phyloP scores from a whole-genome alignment of 2,113 vertebrate species.

The Anser brachyrhynchus region DNA sequence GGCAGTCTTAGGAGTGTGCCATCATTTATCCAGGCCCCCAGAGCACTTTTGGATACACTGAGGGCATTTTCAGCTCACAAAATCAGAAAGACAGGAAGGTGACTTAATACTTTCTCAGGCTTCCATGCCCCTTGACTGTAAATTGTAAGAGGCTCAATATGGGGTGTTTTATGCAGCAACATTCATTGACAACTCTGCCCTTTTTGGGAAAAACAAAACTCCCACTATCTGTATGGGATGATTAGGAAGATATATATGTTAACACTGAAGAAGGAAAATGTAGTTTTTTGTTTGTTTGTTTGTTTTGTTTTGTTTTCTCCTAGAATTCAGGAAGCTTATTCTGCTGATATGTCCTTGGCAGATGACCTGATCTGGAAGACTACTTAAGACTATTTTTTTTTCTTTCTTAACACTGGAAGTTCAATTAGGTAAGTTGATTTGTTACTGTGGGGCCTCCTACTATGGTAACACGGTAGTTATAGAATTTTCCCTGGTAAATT shows the following conservation, averaged over 20 bases:
- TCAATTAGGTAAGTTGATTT: not conserved
- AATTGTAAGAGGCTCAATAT: not conserved
- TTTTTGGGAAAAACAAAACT: constrained; percentile 5
- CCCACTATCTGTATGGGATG: not conserved
- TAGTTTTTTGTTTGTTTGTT: not conserved
- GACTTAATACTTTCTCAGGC: not conserved
- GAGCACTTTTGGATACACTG: not conserved
- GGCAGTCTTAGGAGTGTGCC: not conserved
- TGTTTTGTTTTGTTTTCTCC: not conserved
- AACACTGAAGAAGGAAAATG: not conserved
- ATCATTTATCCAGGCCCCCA: not conserved
- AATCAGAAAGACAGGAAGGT: not conserved
- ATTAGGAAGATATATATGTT: not conserved
- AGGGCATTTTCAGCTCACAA: not conserved
- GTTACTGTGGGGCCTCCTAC: not conserved
- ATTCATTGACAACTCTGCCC: not conserved
- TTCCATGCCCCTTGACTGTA: not conserved
- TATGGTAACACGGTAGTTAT: not conserved
- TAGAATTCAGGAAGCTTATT: not conserved
- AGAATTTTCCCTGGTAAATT: not conserved
- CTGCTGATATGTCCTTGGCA: not conserved
- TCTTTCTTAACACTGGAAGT: not conserved
- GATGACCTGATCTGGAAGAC: not conserved
- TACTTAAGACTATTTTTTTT: not conserved
- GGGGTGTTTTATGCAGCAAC: not conserved